These are phyloP conservation scores for Glyptemys insculpta DNA, from an alignment of 2,797 vertebrate species.

Conservation along the genomic window DNA sequence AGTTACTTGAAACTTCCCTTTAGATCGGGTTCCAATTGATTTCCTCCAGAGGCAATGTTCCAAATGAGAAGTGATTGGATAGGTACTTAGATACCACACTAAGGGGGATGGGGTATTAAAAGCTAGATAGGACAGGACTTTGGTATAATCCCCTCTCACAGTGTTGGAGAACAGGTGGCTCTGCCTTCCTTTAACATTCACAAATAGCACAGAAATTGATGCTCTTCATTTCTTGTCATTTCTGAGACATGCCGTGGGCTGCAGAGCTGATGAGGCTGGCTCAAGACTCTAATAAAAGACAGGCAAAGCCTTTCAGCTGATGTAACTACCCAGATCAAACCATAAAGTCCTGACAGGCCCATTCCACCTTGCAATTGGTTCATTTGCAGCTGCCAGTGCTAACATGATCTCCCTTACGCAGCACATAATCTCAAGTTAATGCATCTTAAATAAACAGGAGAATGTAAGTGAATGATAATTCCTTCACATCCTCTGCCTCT, in stretches of 20 bases:
- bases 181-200: background rate
- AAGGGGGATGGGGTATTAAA: background rate
- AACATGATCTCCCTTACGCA: background rate
- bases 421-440: background rate
- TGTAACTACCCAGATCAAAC: background rate
- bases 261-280: background rate
- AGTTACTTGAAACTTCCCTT: background rate
- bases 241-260: background rate
- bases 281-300: background rate
- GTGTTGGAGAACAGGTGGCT: background rate
- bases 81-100: background rate
- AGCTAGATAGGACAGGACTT: background rate
- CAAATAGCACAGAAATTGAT: background rate
- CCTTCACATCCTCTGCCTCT: background rate
- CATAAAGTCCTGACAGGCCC: background rate
- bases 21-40: background rate
- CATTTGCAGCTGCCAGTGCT: background rate
- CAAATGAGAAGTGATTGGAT: background rate
- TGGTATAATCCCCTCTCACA: background rate
- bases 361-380: background rate
- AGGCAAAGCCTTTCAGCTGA: background rate
- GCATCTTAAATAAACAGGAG: background rate
- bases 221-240: background rate
- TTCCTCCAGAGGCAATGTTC: background rate
- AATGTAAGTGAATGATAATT: background rate